A percentile compares a stretch with the other conserved stretches of the same genome.
Evolutionary conservation across 2,888 invertebrate genomes (phyloP).

Genomic region (Nyleta sp.): DNA sequence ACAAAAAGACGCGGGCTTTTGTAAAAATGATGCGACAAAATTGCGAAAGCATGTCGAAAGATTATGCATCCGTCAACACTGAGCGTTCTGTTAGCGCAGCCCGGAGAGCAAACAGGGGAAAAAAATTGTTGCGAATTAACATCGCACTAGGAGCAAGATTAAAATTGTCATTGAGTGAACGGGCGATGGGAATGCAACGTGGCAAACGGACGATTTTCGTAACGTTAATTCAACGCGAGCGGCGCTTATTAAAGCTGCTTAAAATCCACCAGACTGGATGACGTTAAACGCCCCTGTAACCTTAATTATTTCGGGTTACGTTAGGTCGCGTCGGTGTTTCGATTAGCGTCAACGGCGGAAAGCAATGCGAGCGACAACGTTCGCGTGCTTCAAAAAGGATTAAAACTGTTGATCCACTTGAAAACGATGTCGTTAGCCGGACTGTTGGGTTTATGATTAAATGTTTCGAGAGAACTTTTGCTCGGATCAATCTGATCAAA

Average conservation of each 20-base stretch:
- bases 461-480: conserved; percentile 40
- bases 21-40: conserved; percentile 23
- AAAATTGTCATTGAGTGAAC: not conserved
- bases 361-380: conserved; percentile 37
- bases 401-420: conserved; percentile 59
- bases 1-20: conserved; percentile 4
- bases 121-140: conserved; percentile 8
- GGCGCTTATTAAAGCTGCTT: conserved; percentile 30
- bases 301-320: conserved; percentile 51
- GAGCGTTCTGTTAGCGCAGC: no score
- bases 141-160: conserved; percentile 3
- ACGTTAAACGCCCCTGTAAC: conserved; percentile 29
- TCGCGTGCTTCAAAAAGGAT: conserved; percentile 58
- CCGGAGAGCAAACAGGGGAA: conserved; percentile 2
- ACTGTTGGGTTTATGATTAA: conserved; percentile 41
- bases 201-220: not conserved
- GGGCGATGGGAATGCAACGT: no score
- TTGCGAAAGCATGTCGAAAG: conserved; percentile 3
- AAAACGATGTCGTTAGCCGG: conserved; percentile 54
- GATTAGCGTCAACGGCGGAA: conserved; percentile 40
- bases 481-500: conserved; percentile 34
- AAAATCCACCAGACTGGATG: conserved; percentile 9
- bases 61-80: not conserved
- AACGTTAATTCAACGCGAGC: conserved; percentile 22
- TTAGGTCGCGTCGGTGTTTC: conserved; percentile 37